phyloP scores from a whole-genome alignment of 2,113 vertebrate species.

The Columba livia region DNA sequence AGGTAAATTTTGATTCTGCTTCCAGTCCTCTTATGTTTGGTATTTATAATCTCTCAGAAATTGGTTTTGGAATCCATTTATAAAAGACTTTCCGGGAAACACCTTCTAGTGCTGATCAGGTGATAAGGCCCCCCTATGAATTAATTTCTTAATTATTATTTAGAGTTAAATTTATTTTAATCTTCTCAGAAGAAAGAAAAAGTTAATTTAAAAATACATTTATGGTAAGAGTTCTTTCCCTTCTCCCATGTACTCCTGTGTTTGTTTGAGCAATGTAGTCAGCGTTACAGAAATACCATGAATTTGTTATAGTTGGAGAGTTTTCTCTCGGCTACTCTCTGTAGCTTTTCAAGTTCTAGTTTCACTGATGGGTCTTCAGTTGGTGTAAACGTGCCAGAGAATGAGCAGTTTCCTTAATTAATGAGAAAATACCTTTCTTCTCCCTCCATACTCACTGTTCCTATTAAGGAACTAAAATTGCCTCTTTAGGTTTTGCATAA shows the following conservation, averaged over 20 bases:
- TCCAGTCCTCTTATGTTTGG: conserved; percentile 11
- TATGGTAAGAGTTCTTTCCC: background rate
- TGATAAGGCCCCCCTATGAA: conserved; percentile 19
- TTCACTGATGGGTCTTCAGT: background rate
- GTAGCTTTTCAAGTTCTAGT: background rate
- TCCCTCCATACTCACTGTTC: background rate
- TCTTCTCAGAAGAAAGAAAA: background rate
- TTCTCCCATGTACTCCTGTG: background rate
- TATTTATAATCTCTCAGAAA: conserved; percentile 42
- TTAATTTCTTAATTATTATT: conserved; percentile 58
- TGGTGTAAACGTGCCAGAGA: background rate
- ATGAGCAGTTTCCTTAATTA: background rate
- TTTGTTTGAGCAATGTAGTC: conserved; percentile 3
- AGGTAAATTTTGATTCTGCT: conserved; percentile 56
- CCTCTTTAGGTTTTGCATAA: background rate
- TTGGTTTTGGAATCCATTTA: background rate
- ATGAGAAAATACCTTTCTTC: background rate
- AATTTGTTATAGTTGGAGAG: background rate
- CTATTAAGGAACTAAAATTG: background rate
- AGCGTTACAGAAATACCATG: background rate
- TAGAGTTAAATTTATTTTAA: conserved; percentile 62
- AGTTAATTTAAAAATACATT: conserved; percentile 26
- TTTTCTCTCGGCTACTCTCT: background rate
- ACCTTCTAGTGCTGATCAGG: conserved; percentile 16
- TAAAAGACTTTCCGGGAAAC: conserved; percentile 49